These are phyloP conservation scores for Babyrousa celebensis DNA, from an alignment of 2,797 vertebrate genomes.

Conservation along the genomic window DNA sequence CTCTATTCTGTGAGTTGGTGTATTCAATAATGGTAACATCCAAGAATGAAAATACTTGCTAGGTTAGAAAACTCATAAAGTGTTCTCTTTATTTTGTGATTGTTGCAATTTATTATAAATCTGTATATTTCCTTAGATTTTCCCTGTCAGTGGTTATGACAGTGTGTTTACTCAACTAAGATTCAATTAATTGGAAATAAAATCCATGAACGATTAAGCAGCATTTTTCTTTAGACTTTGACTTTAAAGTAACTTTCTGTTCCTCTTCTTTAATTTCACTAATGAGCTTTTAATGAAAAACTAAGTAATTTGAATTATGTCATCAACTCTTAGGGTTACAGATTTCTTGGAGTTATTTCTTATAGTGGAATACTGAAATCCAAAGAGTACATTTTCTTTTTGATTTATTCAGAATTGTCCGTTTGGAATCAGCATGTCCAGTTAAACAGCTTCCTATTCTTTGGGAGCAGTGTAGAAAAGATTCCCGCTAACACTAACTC, in stretches of 20 bases:
- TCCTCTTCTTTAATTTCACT: constrained; percentile 9
- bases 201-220: constrained; percentile 35
- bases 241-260: constrained; percentile 63
- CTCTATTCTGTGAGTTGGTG: neutral
- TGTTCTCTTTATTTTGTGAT: constrained; percentile 32
- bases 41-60: constrained; percentile 36
- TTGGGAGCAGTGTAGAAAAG: neutral
- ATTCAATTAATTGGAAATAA: constrained; percentile 44
- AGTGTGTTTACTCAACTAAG: constrained; percentile 21
- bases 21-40: constrained; percentile 32
- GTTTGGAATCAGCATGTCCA: neutral
- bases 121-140: constrained; percentile 28
- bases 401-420: constrained; percentile 49
- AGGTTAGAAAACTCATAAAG: neutral
- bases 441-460: neutral
- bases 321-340: constrained; percentile 10
- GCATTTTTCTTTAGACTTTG: constrained; percentile 20
- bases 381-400: neutral
- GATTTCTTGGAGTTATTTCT: constrained; percentile 59
- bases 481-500: neutral
- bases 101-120: neutral
- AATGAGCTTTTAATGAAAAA: constrained; percentile 53
- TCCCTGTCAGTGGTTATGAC: neutral
- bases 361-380: neutral
- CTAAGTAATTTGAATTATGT: constrained; percentile 10